These are phyloP conservation scores for Amphiprion percula DNA, from an alignment of 2,113 vertebrate genomes.

Conservation along the genomic window DNA sequence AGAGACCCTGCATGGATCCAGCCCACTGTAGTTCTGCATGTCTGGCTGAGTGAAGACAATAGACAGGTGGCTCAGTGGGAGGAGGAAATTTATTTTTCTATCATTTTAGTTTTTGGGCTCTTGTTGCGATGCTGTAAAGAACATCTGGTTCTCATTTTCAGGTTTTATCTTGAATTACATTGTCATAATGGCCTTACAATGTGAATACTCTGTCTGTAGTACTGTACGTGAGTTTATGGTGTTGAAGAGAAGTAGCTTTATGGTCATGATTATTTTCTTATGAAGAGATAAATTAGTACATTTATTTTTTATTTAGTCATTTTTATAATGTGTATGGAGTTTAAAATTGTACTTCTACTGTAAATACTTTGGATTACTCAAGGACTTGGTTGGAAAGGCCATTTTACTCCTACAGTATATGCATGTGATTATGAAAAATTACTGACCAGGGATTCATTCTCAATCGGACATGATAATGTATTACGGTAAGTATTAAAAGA, in stretches of 20 bases:
- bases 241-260: slow-evolving; percentile 78
- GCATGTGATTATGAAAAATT: slow-evolving; percentile 75
- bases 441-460: slow-evolving; percentile 67
- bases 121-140: slow-evolving; percentile 74
- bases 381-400: slow-evolving; percentile 73
- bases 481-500: slow-evolving; percentile 62
- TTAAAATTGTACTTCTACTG: slow-evolving; percentile 70
- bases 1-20: slow-evolving; percentile 58
- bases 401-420: slow-evolving; percentile 77
- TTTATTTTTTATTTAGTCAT: slow-evolving; percentile 85
- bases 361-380: slow-evolving; percentile 79
- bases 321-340: slow-evolving; percentile 79
- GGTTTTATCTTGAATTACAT: slow-evolving; percentile 77
- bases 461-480: slow-evolving; percentile 68
- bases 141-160: slow-evolving; percentile 78
- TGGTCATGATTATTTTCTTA: slow-evolving; percentile 83
- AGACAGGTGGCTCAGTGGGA: slow-evolving; percentile 51
- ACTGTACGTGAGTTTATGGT: slow-evolving; percentile 70
- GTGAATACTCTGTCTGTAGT: slow-evolving; percentile 76
- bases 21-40: slow-evolving; percentile 59
- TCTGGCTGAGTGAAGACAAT: slow-evolving; percentile 25
- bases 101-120: slow-evolving; percentile 71
- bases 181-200: slow-evolving; percentile 81
- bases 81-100: slow-evolving; percentile 77
- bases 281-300: slow-evolving; percentile 81